phyloP scores from a whole-genome alignment of 2,888 invertebrate species.

The Polyommatus iphigenia region DNA sequence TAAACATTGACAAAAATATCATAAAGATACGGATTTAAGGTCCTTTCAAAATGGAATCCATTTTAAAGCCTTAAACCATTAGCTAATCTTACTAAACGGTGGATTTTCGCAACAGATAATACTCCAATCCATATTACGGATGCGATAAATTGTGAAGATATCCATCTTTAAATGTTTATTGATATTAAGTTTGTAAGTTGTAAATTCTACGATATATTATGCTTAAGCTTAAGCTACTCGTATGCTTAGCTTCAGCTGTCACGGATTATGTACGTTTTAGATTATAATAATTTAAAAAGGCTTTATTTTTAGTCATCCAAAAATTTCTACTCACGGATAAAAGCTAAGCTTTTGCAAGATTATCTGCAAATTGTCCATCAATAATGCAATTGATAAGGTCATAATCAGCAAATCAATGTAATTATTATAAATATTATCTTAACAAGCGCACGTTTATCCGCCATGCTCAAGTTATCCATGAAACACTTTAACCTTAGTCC shows the following conservation, averaged over 20 bases:
- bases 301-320: too few species aligned
- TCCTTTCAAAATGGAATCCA: neutral
- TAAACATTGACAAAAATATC: neutral
- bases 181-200: neutral
- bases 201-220: too few species aligned
- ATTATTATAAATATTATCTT: neutral
- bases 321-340: too few species aligned
- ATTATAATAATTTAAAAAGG: too few species aligned
- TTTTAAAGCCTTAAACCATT: neutral
- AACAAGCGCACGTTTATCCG: slow-evolving; percentile 5
- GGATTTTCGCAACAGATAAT: neutral
- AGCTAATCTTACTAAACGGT: slow-evolving; percentile 3
- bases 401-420: neutral
- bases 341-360: too few species aligned
- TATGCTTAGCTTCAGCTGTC: too few species aligned
- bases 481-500: slow-evolving; percentile 12
- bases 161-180: neutral
- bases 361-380: neutral
- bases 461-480: slow-evolving; percentile 21
- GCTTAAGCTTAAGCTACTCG: neutral
- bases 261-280: too few species aligned
- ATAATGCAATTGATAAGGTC: neutral
- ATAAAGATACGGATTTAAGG: neutral
- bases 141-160: neutral
- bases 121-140: neutral